A percentile compares a stretch with the other conserved stretches of the same genome.
These are phyloP conservation scores for Callimorpha dominula DNA, from an alignment of 2,888 invertebrate species.

Conservation along the genomic window DNA sequence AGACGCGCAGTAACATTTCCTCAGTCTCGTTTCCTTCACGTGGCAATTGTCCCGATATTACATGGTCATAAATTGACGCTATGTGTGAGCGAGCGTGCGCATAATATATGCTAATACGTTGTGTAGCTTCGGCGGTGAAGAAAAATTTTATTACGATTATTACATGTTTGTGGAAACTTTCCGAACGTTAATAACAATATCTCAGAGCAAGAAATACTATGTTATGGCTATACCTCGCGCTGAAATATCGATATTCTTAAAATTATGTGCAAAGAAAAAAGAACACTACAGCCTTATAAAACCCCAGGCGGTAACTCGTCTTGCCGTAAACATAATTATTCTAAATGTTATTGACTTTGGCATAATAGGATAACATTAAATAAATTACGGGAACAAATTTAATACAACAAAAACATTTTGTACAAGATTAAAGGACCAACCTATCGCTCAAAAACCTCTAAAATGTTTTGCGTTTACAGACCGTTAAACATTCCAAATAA, in stretches of 20 bases:
- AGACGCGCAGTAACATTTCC: slow-evolving; percentile 68
- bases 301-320: neutral
- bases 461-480: slow-evolving; percentile 13
- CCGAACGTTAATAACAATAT: slow-evolving; percentile 2
- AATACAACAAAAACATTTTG: slow-evolving; percentile 1
- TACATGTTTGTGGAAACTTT: slow-evolving; percentile 34
- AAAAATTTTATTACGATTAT: slow-evolving; percentile 67
- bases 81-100: slow-evolving; percentile 52
- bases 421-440: slow-evolving; percentile 5
- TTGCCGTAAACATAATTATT: neutral
- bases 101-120: slow-evolving; percentile 68
- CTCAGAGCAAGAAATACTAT: neutral
- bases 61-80: slow-evolving; percentile 75
- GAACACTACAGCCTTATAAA: neutral
- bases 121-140: slow-evolving; percentile 58
- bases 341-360: neutral
- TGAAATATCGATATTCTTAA: neutral
- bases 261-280: neutral
- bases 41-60: slow-evolving; percentile 81
- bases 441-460: slow-evolving; percentile 13
- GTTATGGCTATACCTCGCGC: neutral
- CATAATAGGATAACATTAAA: neutral
- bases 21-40: slow-evolving; percentile 70
- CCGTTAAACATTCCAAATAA: slow-evolving; percentile 14
- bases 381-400: neutral